These are phyloP conservation scores for Micrastur ruficollis DNA, from an alignment of 2,797 vertebrate genomes.

Conservation along the genomic window DNA sequence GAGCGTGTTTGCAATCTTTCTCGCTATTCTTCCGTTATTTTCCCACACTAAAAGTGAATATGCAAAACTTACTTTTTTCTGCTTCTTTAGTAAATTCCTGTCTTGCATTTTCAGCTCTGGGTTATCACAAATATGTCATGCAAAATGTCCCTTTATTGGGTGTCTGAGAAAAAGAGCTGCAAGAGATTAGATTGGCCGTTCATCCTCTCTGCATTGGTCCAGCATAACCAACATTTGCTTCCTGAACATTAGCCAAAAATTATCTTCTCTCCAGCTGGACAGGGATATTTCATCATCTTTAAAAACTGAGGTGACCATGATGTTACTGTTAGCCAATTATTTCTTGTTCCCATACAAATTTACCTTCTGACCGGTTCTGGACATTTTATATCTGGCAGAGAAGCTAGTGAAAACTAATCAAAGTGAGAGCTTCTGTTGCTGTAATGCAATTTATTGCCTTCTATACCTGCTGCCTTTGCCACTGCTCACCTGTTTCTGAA, in stretches of 20 bases:
- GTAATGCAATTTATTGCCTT: background rate
- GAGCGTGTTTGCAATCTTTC: background rate
- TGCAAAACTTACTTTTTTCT: background rate
- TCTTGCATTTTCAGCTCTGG: background rate
- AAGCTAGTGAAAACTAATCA: background rate
- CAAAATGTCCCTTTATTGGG: background rate
- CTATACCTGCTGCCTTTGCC: background rate
- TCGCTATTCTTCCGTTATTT: background rate
- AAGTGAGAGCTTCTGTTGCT: background rate
- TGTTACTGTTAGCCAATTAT: slow-evolving; percentile 44
- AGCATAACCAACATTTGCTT: background rate
- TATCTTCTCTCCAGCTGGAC: slow-evolving; percentile 3
- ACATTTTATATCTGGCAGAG: background rate
- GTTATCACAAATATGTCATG: background rate
- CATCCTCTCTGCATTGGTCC: background rate
- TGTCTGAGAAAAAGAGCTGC: background rate
- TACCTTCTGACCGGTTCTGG: background rate
- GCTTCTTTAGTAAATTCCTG: background rate
- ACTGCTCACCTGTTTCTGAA: background rate
- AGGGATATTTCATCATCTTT: slow-evolving; percentile 36
- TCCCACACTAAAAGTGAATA: background rate
- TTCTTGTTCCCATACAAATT: slow-evolving; percentile 10
- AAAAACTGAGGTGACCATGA: slow-evolving; percentile 41
- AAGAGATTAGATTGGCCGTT: background rate
- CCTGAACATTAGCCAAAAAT: background rate